phyloP scores from a whole-genome alignment of 2,797 vertebrate species.

The Vespertilio murinus region DNA sequence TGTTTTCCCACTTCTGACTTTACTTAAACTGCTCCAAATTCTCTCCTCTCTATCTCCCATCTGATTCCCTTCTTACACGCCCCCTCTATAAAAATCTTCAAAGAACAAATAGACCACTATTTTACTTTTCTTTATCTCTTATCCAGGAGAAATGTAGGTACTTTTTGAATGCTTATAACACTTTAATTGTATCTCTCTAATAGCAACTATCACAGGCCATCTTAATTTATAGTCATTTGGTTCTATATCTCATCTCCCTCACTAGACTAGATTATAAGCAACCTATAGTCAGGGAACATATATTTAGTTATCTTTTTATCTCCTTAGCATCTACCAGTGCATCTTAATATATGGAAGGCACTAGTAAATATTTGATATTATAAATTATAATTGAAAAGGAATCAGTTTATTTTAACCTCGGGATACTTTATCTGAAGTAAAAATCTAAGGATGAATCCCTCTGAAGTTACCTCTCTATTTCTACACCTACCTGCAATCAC shows the following conservation, averaged over 20 bases:
- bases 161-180: not conserved
- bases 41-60: not conserved
- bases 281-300: not conserved
- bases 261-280: not conserved
- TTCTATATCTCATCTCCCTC: not conserved
- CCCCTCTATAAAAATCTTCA: not conserved
- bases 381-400: not conserved
- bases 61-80: not conserved
- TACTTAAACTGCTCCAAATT: not conserved
- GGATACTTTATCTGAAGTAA: not conserved
- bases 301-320: slow-evolving; percentile 29
- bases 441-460: not conserved
- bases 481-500: not conserved
- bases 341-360: not conserved
- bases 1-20: not conserved
- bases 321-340: not conserved
- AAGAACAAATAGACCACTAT: not conserved
- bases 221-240: not conserved
- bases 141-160: not conserved
- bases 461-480: not conserved
- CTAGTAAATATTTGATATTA: slow-evolving; percentile 9
- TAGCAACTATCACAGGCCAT: not conserved
- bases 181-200: not conserved
- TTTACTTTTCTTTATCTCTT: not conserved
- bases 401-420: not conserved